These are phyloP conservation scores for Epinotia demarniana DNA, from an alignment of 2,888 invertebrate species.

Conservation along the genomic window DNA sequence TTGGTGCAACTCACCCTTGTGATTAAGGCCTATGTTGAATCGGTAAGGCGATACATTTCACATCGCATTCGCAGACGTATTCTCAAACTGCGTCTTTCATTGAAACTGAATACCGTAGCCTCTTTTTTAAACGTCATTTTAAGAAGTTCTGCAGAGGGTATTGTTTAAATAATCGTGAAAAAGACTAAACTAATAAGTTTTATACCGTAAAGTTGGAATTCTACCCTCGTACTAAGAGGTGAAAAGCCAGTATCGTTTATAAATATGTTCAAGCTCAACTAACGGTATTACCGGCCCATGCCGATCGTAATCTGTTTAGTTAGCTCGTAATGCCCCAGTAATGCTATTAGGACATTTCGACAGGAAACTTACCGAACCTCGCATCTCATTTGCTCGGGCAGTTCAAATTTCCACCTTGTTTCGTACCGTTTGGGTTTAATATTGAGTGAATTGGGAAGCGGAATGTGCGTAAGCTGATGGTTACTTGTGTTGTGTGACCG, in stretches of 20 bases:
- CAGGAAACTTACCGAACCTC: slow-evolving; percentile 52
- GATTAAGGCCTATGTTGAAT: no score
- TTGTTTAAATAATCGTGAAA: no score
- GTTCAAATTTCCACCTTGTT: background rate
- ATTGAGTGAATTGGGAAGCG: background rate
- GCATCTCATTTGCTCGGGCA: background rate
- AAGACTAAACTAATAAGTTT: background rate
- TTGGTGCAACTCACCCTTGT: no score
- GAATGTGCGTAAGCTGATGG: background rate
- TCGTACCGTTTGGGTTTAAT: background rate
- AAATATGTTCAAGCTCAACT: slow-evolving; percentile 20
- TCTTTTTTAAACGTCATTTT: no score
- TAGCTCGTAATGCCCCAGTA: slow-evolving; percentile 56
- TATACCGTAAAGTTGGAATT: background rate
- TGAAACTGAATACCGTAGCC: no score
- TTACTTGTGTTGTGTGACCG: background rate
- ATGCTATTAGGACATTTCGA: slow-evolving; percentile 60
- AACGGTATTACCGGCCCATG: slow-evolving; percentile 51
- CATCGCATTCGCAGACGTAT: no score
- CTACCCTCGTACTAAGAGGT: background rate
- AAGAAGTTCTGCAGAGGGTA: no score
- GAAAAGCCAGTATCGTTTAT: slow-evolving; percentile 1
- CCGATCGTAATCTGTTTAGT: slow-evolving; percentile 61
- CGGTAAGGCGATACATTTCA: no score
- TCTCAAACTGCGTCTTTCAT: no score